Base-by-base conservation (phyloP, 1,140 invertebrate genomes). In the Sitobion miscanthi region DNA sequence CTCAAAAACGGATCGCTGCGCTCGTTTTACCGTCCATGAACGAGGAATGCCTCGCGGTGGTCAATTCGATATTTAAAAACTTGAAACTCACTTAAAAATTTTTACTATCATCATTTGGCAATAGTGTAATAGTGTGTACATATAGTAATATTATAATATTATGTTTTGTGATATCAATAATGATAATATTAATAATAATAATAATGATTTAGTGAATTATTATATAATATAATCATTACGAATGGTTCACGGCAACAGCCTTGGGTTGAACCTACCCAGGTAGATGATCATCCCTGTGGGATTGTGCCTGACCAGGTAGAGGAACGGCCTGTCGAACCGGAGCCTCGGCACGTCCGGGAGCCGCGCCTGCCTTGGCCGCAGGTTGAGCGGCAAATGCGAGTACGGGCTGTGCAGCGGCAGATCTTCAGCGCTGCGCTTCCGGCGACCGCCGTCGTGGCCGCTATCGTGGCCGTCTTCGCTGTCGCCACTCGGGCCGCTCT, bases 251-350 rank as follows among this genome's bases (percentile, higher is more conserved):
- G 97, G 97, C 95, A 98, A 95, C 94, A 98, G 96, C 95, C 97
- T 96, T 25, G 97, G 97, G 95, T 98, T 98, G 95, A 98, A 98
- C 94, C 97, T 96, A 86, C 97, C 97, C 96, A 98, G 97, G 94
- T 98, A 97, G 69, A 98, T 95, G 94, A 98, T 97, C 95, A 98
- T 96, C 94, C 98, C 97, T 17, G 97, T 97, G 6, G 97, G 98
- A 95, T 98, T 98, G 95, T 98, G 98, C 94, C 98, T 96, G 25
- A 98, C 97, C 94, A 98, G 97, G 95, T 97, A 98, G 9, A 98
- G 95, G 96, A 98, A 98, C 2, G 98, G 98, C 94, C 97, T 96
- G 94, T 98, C 97, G 94, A 98, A 97, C 94, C 97, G 96, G 94
- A 98, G 96, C 94, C 97, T 96, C 4, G 97, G 96, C 47, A 96